phyloP scores from a whole-genome alignment of 1,140 invertebrate genomes.

The Dufourea novaeangliae region DNA sequence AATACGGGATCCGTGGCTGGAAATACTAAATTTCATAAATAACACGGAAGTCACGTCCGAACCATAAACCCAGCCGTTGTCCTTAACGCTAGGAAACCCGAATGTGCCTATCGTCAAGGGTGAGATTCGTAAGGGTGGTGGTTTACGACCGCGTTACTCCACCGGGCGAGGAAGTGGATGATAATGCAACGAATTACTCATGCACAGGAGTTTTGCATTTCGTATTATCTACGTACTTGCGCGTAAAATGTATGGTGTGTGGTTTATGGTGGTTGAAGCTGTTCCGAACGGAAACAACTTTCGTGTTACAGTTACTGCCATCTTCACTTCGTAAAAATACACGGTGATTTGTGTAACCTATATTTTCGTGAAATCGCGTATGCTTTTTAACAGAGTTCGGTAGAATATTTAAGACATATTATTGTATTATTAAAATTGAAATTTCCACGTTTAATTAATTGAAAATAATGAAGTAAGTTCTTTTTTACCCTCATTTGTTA shows the following conservation, averaged over 20 bases:
- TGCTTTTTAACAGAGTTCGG: too few relatives aligned
- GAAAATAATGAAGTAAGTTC: too few relatives aligned
- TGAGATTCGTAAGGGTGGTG: not conserved
- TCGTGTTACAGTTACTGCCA: too few relatives aligned
- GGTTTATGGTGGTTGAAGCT: not conserved
- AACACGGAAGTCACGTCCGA: not conserved
- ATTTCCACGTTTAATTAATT: too few relatives aligned
- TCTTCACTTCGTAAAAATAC: too few relatives aligned
- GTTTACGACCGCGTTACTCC: slow-evolving; percentile 1
- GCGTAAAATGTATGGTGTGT: not conserved
- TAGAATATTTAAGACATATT: too few relatives aligned
- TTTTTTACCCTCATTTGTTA: too few relatives aligned
- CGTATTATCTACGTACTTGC: not conserved
- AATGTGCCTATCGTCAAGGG: slow-evolving; percentile 1
- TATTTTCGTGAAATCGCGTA: too few relatives aligned
- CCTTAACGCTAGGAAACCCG: not conserved
- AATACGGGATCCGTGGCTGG: not conserved
- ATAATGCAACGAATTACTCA: slow-evolving; percentile 7
- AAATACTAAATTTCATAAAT: not conserved
- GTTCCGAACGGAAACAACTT: not conserved
- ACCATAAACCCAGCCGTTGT: not conserved
- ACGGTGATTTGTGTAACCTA: too few relatives aligned
- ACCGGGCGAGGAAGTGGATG: not conserved
- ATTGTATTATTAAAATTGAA: too few relatives aligned
- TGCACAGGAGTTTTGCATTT: not conserved